Evolutionary conservation across 2,113 vertebrate genomes (phyloP).

Genomic region (Hemiscyllium ocellatum): DNA sequence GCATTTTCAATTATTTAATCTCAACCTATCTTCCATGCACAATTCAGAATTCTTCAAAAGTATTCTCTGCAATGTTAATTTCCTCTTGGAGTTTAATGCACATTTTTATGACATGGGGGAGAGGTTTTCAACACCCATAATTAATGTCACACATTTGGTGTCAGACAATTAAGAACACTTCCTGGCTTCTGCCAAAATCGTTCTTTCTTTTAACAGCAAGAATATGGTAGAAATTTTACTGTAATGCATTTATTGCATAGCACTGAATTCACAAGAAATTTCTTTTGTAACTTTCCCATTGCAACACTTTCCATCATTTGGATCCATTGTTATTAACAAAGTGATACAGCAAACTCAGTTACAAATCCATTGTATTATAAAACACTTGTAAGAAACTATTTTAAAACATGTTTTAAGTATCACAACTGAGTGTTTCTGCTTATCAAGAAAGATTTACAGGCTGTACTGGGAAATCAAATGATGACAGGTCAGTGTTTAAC

Average conservation of each 20-base stretch:
- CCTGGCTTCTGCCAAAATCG: neutral
- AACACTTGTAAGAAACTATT: neutral
- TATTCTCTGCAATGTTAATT: constrained; percentile 34
- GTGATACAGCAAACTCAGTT: neutral
- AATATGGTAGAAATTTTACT: too few species aligned
- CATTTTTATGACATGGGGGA: constrained; percentile 25
- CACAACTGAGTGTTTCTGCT: neutral
- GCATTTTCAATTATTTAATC: constrained; percentile 37
- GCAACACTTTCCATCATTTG: neutral
- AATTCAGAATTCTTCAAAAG: constrained; percentile 23
- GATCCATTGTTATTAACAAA: neutral
- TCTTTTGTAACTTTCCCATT: neutral
- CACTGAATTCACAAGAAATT: neutral
- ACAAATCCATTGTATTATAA: neutral
- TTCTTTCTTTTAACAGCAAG: neutral
- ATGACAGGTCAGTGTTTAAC: too few species aligned
- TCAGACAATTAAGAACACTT: constrained; percentile 24
- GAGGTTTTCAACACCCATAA: constrained; percentile 16
- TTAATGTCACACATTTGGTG: neutral
- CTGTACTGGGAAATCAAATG: neutral
- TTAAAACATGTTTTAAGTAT: neutral
- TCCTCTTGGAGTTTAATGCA: constrained; percentile 13
- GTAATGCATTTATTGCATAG: neutral
- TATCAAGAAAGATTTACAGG: neutral
- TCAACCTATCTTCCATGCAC: constrained; percentile 9